Conservation (phyloP, 2,888 invertebrate genomes). For the Drosophila dives region DNA sequence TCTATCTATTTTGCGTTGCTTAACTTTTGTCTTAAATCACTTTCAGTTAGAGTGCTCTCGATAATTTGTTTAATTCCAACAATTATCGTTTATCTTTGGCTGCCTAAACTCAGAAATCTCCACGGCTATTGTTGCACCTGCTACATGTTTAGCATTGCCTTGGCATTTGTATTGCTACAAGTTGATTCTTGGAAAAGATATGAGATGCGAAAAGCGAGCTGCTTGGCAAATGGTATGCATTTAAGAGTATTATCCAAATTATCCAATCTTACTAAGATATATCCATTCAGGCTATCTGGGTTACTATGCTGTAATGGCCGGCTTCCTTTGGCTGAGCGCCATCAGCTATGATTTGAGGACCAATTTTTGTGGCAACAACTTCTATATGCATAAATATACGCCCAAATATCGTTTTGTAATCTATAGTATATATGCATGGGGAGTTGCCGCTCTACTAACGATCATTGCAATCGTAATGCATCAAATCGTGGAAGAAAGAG, state of each 20-base stretch:
- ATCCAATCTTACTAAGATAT: neutral
- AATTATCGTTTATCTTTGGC: conserved; percentile 81
- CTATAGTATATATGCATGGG: conserved; percentile 81
- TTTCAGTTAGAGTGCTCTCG: conserved; percentile 88
- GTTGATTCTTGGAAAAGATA: neutral
- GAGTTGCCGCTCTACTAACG: conserved; percentile 68
- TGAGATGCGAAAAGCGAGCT: accelerated
- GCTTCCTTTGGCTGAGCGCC: conserved; percentile 94
- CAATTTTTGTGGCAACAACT: conserved; percentile 67
- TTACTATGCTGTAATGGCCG: conserved; percentile 90
- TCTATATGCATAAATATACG: conserved; percentile 44
- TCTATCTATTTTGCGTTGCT: too few species aligned
- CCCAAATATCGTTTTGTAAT: conserved; percentile 63
- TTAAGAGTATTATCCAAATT: too few species aligned
- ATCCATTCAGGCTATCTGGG: conserved; percentile 65
- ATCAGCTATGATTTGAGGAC: conserved; percentile 94
- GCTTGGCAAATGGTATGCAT: conserved; percentile 23
- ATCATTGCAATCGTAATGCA: conserved; percentile 77
- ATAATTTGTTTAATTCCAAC: conserved; percentile 89
- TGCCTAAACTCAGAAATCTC: conserved; percentile 23
- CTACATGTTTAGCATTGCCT: conserved; percentile 31
- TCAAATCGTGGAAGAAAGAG: conserved; percentile 29
- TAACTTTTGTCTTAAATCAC: neutral
- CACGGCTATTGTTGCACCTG: conserved; percentile 34
- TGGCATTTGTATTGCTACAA: conserved; percentile 11